Evolutionary conservation across 1,140 invertebrate genomes (phyloP), one percentile per base, ranked within the genome.

Genomic region (Pogonomyrmex californicus): DNA sequence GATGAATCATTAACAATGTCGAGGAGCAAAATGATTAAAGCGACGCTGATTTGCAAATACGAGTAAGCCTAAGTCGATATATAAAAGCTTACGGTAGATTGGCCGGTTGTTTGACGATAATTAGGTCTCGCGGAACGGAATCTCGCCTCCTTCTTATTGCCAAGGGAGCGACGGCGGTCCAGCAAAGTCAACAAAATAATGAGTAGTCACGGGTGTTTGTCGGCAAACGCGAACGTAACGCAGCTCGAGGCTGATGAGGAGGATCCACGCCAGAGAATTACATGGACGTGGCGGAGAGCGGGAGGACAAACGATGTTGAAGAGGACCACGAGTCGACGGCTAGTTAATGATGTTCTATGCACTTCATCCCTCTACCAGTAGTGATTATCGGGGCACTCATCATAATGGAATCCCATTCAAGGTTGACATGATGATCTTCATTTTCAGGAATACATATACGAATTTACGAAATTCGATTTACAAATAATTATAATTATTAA

Each of bases 311-410:
- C 89, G 87, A 90, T 79, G 86, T 73, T 71, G 86, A 91, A 83
- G 79, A 92, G 89, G 90, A 94, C 91, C 92, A 92, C 91, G 90
- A 94, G 90, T 88, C 91, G 90, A 90, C 87, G 90, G 91, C 88
- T 91, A 91, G 91, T 94, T 94, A 94, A 94, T 94, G 92, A 91
- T 92, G 93, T 91, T 81, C 77, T 93, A 93, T 93, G 93, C 91
- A 92, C 86, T 91, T 92, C 81, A 75, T 87, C 88, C 88, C 83
- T 71, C 58, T 88, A 82, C 87, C 81, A 89, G 87, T 71, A 73
- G 68, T 90, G 88, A 93, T 92, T 91, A 88, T 91, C 82, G 86
- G 54, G 58, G 73, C 78, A 73, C 78, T 85, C 87, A 73, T 88
- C 82, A 6, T 30, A 17, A 23, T 66, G 36, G 6, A 54, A 49